Percentiles rank a stretch among this genome's conserved stretches.
Conservation (phyloP, 2,888 invertebrate genomes). For the Dolomedes plantarius region DNA sequence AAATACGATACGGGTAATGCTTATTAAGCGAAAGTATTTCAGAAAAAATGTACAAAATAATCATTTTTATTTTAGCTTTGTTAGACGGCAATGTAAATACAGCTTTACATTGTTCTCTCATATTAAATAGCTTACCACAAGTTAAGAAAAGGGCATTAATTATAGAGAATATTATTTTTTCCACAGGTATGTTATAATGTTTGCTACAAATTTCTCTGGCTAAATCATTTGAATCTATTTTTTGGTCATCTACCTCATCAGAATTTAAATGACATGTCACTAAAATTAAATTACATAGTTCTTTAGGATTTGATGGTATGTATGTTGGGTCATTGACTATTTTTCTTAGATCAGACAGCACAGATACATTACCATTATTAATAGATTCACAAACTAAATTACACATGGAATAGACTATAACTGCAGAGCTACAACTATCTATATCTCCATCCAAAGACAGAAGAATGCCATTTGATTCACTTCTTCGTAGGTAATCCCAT, state of each 20-base stretch:
- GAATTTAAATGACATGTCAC: slow-evolving; percentile 98
- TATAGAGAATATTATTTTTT: slow-evolving; percentile 82
- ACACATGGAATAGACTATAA: slow-evolving; percentile 97
- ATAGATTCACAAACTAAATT: slow-evolving; percentile 84
- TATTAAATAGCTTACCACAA: slow-evolving; percentile 80
- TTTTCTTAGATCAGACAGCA: slow-evolving; percentile 86
- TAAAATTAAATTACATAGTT: slow-evolving; percentile 89
- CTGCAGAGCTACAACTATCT: slow-evolving; percentile 95
- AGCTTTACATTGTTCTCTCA: slow-evolving; percentile 91
- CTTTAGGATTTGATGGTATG: slow-evolving; percentile 86
- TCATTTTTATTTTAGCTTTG: slow-evolving; percentile 96
- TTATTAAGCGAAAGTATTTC: slow-evolving; percentile 95
- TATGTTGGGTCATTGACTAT: slow-evolving; percentile 90
- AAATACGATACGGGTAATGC: slow-evolving; percentile 89
- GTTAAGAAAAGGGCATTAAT: slow-evolving; percentile 89
- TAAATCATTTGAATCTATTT: slow-evolving; percentile 85
- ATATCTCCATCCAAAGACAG: slow-evolving; percentile 97
- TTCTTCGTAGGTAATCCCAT: slow-evolving; percentile 97
- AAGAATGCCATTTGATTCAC: slow-evolving; percentile 96
- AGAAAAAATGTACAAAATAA: slow-evolving; percentile 95
- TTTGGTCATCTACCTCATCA: slow-evolving; percentile 91
- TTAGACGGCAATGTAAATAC: slow-evolving; percentile 97
- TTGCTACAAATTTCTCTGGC: slow-evolving; percentile 88
- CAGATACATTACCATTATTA: slow-evolving; percentile 81
- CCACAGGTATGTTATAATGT: slow-evolving; percentile 86